Evolutionary conservation across 2,113 vertebrate species (phyloP).

Genomic region (Nipponia nippon): DNA sequence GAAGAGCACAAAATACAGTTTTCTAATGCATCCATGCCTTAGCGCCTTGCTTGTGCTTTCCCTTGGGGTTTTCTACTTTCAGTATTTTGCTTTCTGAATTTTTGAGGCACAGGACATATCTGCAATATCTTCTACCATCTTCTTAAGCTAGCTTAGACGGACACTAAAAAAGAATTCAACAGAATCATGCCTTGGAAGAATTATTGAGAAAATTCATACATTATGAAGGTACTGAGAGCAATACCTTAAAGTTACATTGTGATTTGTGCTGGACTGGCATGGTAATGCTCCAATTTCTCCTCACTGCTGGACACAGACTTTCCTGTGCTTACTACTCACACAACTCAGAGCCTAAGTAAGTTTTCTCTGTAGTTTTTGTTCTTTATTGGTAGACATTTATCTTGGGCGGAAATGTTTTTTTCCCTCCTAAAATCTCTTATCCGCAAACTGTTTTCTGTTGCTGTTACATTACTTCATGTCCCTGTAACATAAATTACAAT

Average conservation of each 20-base stretch:
- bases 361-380: constrained; percentile 12
- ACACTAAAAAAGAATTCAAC: not conserved
- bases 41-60: not conserved
- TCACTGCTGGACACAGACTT: not conserved
- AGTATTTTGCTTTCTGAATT: not conserved
- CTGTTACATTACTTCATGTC: not conserved
- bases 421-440: not conserved
- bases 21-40: not conserved
- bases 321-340: not conserved
- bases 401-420: not conserved
- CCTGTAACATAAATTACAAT: not conserved
- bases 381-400: not conserved
- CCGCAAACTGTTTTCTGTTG: not conserved
- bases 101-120: not conserved
- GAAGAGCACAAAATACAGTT: not conserved
- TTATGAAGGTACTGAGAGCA: not conserved
- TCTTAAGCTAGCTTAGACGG: not conserved
- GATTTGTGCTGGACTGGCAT: not conserved
- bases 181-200: not conserved
- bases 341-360: not conserved
- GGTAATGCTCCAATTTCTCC: not conserved
- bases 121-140: not conserved
- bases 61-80: not conserved
- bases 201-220: not conserved
- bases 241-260: not conserved